These are phyloP conservation scores for Pyrgilauda ruficollis DNA, from an alignment of 2,113 vertebrate species.

Conservation along the genomic window DNA sequence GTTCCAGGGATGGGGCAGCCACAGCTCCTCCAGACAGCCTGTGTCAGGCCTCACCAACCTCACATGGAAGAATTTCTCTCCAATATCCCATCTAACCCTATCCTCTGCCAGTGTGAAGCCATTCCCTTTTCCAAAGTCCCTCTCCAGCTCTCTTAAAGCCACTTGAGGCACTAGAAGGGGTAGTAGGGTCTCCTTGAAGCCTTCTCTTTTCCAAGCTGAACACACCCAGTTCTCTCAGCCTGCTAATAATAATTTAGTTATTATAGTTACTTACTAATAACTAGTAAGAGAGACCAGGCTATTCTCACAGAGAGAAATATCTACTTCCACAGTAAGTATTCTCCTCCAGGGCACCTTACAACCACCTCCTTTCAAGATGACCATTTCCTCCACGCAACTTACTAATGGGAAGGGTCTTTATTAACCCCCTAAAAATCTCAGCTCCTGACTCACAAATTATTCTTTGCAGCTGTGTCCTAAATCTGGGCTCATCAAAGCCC, in stretches of 20 bases:
- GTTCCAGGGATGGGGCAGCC: background rate
- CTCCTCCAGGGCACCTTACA: background rate
- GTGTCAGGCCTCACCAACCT: background rate
- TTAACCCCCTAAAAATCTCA: background rate
- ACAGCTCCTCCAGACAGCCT: background rate
- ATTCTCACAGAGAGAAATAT: background rate
- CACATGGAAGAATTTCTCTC: background rate
- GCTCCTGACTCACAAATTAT: background rate
- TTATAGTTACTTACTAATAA: background rate
- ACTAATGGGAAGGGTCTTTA: background rate
- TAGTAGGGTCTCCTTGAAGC: background rate
- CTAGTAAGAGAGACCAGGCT: background rate
- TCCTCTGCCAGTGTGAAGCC: background rate
- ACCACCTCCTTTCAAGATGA: background rate
- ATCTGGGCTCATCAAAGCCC: background rate
- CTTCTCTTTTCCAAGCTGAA: background rate
- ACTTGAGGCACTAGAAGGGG: background rate
- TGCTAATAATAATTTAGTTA: background rate
- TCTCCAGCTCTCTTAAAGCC: background rate
- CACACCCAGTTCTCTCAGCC: background rate
- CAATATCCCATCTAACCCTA: background rate
- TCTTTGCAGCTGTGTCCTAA: background rate
- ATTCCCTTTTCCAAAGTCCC: background rate
- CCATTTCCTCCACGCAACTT: background rate
- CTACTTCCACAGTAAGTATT: background rate